Base-by-base conservation (phyloP, 2,113 vertebrate species). In the Phycodurus eques region DNA sequence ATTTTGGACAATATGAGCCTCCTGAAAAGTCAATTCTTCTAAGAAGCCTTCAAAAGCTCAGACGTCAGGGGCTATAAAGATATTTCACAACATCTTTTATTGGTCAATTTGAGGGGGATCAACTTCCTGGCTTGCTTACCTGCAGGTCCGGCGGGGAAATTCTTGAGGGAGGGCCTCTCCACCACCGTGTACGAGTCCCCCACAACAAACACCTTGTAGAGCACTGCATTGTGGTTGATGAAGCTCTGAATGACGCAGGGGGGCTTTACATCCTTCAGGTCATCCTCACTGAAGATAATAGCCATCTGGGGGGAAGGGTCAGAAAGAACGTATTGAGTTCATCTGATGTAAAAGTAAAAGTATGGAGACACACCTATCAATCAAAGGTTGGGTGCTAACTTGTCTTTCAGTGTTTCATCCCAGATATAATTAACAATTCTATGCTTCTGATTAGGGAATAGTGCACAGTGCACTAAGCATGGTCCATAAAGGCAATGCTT, bases 211-310 rank as follows among this genome's bases (percentile, higher is more conserved):
- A 99, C 98, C 88, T 99, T 99, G 89, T 99, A 97, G 13, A 99
- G 94, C 70, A 98, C 95, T 0, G 97, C 98, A 0, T 99, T 99
- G 91, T 99, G 98, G 91, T 97, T 99, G 89, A 99, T 98, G 89
- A 99, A 99, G 81, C 95, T 99, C 93, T 99, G 98, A 83, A 98
- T 95, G 83, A 99, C 98, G 0, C 98, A 99, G 0, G 96, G 98
- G 0, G 96, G 96, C 69, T 92, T 95, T 72, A 99, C 93, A 54
- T 95, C 94, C 35, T 93, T 96, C 86, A 99, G 91, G 81, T 96
- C 97, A 83, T 98, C 97, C 84, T 94, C 93, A 71, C 95, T 97
- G 89, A 99, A 99, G 87, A 99, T 95, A 54, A 99, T 99, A 9
- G 98, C 95, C 97, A 99, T 99, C 98, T 99, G 90, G 14, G 83